Conservation (phyloP, 2,888 invertebrate genomes). For the Acholoe squamosa region DNA sequence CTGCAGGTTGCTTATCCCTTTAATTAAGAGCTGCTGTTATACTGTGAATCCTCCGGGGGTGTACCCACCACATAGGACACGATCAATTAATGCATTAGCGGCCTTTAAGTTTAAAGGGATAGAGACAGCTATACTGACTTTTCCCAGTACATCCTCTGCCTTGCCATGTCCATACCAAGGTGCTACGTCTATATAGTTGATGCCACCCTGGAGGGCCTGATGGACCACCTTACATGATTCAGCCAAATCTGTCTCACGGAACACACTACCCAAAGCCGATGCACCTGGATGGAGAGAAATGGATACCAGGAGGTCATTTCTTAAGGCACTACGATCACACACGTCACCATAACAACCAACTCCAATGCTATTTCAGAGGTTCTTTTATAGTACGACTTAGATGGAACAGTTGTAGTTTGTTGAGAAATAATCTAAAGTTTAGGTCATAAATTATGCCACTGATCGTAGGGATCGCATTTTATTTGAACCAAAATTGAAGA, state of each 20-base stretch:
- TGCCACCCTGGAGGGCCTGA: slow-evolving; percentile 89
- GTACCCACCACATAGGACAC: too few species aligned
- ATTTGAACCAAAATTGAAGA: background rate
- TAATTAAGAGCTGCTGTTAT: too few species aligned
- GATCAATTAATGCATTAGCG: too few species aligned
- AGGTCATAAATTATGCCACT: background rate
- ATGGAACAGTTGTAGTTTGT: background rate
- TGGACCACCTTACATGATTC: slow-evolving; percentile 89
- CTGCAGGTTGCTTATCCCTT: too few species aligned
- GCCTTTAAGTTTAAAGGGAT: too few species aligned
- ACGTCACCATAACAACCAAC: too few species aligned
- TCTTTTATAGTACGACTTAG: background rate
- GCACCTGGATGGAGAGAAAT: slow-evolving; percentile 73
- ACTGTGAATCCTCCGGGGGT: too few species aligned
- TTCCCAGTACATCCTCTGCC: slow-evolving; percentile 92
- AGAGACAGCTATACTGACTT: slow-evolving; percentile 84
- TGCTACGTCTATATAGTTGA: slow-evolving; percentile 96
- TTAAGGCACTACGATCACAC: too few species aligned
- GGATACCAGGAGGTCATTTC: background rate
- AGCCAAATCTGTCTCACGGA: slow-evolving; percentile 85
- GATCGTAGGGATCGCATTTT: background rate
- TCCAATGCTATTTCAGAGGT: background rate
- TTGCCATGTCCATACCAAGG: slow-evolving; percentile 96
- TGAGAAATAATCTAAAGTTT: background rate
- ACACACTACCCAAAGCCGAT: slow-evolving; percentile 80